phyloP scores from a whole-genome alignment of 2,113 vertebrate genomes.

The Gallinago paraguaiae region DNA sequence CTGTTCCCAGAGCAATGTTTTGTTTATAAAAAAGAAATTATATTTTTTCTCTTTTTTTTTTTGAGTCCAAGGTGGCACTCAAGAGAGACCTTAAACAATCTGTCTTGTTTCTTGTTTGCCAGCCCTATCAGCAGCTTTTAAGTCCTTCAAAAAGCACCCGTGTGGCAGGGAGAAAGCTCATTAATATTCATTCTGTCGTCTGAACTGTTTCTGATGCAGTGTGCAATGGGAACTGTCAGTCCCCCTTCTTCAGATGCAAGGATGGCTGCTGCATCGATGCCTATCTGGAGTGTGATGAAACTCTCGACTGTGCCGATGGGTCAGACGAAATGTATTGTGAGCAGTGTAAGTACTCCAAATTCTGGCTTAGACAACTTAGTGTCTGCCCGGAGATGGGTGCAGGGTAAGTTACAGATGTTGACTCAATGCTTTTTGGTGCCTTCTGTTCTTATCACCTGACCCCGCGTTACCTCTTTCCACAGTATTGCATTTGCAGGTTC shows the following conservation, averaged over 20 bases:
- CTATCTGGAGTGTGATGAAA: constrained; percentile 86
- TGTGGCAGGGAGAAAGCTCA: not conserved
- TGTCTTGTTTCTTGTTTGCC: not conserved
- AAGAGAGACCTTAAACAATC: not conserved
- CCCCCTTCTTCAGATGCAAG: constrained; percentile 80
- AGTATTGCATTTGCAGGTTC: not conserved
- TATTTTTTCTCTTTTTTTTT: not conserved
- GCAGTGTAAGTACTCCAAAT: constrained; percentile 69
- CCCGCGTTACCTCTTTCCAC: not conserved
- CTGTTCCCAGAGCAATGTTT: not conserved
- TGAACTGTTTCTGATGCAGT: constrained; percentile 64
- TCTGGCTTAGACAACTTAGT: not conserved
- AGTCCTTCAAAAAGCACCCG: not conserved
- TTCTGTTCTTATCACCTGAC: not conserved
- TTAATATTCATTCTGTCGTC: not conserved
- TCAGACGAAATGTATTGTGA: constrained; percentile 87
- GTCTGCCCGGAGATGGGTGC: not conserved
- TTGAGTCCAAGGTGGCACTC: not conserved
- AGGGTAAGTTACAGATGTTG: not conserved
- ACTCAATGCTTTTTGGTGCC: not conserved
- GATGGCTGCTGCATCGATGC: constrained; percentile 89
- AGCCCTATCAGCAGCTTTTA: not conserved
- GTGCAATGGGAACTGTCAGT: constrained; percentile 78
- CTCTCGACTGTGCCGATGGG: constrained; percentile 80
- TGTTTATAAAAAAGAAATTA: not conserved